Percentiles rank a stretch among this genome's conserved stretches.
These are phyloP conservation scores for Cyclargus thomasi DNA, from an alignment of 1,140 invertebrate genomes.

Conservation along the genomic window DNA sequence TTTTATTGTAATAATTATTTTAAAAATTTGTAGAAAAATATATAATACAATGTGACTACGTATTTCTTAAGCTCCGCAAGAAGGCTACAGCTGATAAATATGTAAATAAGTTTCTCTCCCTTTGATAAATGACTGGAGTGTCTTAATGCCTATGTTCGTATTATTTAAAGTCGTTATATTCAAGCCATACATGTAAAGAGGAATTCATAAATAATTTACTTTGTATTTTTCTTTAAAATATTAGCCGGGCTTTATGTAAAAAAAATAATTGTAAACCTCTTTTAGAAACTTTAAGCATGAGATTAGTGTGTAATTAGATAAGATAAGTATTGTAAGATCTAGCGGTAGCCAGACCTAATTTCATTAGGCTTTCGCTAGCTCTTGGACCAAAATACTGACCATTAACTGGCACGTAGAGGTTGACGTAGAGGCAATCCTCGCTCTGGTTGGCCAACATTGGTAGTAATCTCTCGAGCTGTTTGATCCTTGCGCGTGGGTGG, in stretches of 20 bases:
- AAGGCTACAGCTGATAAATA: conserved; percentile 3
- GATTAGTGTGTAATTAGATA: no score
- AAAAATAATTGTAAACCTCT: no score
- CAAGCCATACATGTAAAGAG: neutral
- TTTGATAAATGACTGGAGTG: conserved; percentile 12
- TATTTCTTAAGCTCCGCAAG: neutral
- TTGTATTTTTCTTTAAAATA: no score
- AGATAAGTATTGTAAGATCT: no score
- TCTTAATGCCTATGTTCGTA: neutral
- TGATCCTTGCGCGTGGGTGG: conserved; percentile 86
- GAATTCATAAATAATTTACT: neutral
- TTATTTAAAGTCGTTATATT: conserved; percentile 7
- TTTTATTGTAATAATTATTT: no score
- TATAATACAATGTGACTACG: no score
- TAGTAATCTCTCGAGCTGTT: conserved; percentile 87
- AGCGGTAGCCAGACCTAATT: no score
- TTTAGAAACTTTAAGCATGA: no score
- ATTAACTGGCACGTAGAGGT: conserved; percentile 91
- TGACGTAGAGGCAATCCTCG: conserved; percentile 98
- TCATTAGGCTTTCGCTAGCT: no score
- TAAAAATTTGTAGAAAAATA: no score
- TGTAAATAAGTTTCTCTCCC: conserved; percentile 7
- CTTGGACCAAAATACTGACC: conserved; percentile 33
- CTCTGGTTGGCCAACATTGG: conserved; percentile 91
- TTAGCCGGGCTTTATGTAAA: no score